Percentiles rank a stretch among this genome's conserved stretches.
These are phyloP conservation scores for Dreissena rostriformis DNA, from an alignment of 1,140 invertebrate species.

Conservation along the genomic window DNA sequence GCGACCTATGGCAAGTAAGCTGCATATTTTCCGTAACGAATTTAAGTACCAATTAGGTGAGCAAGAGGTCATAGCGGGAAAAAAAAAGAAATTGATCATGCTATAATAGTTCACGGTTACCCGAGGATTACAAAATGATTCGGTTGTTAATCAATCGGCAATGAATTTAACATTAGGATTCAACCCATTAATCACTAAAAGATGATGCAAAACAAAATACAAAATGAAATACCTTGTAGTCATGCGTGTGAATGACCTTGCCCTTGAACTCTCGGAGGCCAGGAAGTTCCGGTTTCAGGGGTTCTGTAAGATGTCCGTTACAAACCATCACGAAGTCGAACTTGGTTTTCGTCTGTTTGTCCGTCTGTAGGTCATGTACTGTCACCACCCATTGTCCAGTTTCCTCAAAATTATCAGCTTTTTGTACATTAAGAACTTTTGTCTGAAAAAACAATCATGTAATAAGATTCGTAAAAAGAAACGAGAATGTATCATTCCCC, in stretches of 20 bases:
- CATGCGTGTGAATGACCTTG: constrained; percentile 81
- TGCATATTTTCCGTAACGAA: too few relatives aligned
- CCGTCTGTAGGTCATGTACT: constrained; percentile 42
- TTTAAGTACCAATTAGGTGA: too few relatives aligned
- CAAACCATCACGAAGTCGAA: constrained; percentile 79
- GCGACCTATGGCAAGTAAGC: too few relatives aligned
- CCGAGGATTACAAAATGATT: too few relatives aligned
- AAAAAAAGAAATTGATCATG: too few relatives aligned
- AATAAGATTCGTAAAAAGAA: not conserved
- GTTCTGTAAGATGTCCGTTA: constrained; percentile 78
- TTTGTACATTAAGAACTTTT: constrained; percentile 54
- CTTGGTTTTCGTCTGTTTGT: constrained; percentile 44
- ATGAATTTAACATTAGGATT: too few relatives aligned
- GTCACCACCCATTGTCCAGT: constrained; percentile 63
- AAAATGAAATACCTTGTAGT: constrained; percentile 74
- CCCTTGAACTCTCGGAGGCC: constrained; percentile 82
- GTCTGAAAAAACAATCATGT: constrained; percentile 26
- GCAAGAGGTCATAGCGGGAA: too few relatives aligned
- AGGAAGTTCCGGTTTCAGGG: constrained; percentile 73
- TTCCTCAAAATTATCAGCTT: constrained; percentile 58
- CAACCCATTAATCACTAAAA: too few relatives aligned
- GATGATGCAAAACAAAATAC: too few relatives aligned
- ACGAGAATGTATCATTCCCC: not conserved
- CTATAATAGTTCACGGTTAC: too few relatives aligned
- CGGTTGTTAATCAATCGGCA: too few relatives aligned